phyloP scores from a whole-genome alignment of 2,113 vertebrate genomes.

The Nestor notabilis region DNA sequence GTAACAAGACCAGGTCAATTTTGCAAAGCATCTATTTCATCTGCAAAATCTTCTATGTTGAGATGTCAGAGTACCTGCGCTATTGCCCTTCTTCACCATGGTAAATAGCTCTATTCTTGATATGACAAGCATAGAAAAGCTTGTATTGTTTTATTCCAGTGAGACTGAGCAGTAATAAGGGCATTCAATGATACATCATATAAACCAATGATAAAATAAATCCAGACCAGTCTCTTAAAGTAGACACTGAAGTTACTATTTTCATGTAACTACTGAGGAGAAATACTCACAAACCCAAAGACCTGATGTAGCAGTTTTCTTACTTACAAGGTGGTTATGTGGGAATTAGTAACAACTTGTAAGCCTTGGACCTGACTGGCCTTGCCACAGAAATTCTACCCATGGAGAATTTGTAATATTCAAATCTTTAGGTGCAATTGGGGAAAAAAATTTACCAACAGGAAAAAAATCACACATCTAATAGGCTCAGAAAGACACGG shows the following conservation, averaged over 20 bases:
- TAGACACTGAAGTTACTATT: not conserved
- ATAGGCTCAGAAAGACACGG: not conserved
- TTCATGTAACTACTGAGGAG: not conserved
- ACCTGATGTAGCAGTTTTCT: not conserved
- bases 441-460: not conserved
- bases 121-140: fast-evolving
- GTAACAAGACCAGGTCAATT: not conserved
- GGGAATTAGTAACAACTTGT: not conserved
- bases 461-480: not conserved
- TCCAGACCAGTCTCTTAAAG: not conserved
- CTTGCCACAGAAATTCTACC: not conserved
- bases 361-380: not conserved
- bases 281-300: not conserved
- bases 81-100: not conserved
- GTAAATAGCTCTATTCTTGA: not conserved
- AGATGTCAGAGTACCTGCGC: not conserved
- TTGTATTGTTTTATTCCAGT: not conserved
- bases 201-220: not conserved
- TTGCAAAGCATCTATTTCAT: not conserved
- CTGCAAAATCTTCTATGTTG: not conserved
- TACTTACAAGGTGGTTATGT: not conserved
- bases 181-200: not conserved
- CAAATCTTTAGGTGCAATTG: not conserved
- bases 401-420: not conserved
- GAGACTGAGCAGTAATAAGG: not conserved